Base-by-base conservation (phyloP, 2,797 vertebrate genomes). In the Borostomias antarcticus region DNA sequence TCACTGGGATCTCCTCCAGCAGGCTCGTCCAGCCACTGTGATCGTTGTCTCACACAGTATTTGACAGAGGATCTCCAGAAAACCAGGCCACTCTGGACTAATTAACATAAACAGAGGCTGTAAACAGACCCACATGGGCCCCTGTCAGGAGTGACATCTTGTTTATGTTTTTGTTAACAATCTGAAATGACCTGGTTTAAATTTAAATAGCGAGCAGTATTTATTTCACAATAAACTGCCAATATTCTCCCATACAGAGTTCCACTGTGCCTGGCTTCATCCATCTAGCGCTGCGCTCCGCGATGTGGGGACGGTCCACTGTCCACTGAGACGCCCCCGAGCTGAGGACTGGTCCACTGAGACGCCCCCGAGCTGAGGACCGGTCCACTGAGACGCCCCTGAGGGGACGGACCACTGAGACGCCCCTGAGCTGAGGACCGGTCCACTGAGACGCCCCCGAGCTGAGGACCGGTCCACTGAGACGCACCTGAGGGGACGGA, bases 101-200 rank as follows among this genome's bases (percentile, higher is more conserved):
- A 87, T 88, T 87, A 80, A 87, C 89, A 82, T 80, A 82, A 85
- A 88, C 85, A 84, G 80, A 72, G 78, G 75, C 77, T 86, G 70
- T 90, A 92, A 92, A 83, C 85, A 85, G 83, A 91, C 87, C 90
- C 90, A 92, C 85, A 91, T 92, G 91, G 79, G 63, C 62, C 58
- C 67, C 51, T 77, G 81, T 88, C 89, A 89, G 87, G 90, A 91
- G 82, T 90, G 90, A 90, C 89, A 88, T 91, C 88, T 89, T 89
- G 89, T 90, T 92, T 90, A 86, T 85, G n/a, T n/a, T n/a, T n/a
- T n/a, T n/a, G n/a, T n/a, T 82, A 90, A 89, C 70, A 68, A 73
- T 88, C 74, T 82, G 81, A 86, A 83, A 86, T 82, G 86, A 85
- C 78, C 84, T 85, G 86, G 81, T 89, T 91, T 75, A 69, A 85